Evolutionary conservation across 2,113 vertebrate species (phyloP), one percentile per base, ranked within the genome.

Genomic region (Asarcornis scutulata): DNA sequence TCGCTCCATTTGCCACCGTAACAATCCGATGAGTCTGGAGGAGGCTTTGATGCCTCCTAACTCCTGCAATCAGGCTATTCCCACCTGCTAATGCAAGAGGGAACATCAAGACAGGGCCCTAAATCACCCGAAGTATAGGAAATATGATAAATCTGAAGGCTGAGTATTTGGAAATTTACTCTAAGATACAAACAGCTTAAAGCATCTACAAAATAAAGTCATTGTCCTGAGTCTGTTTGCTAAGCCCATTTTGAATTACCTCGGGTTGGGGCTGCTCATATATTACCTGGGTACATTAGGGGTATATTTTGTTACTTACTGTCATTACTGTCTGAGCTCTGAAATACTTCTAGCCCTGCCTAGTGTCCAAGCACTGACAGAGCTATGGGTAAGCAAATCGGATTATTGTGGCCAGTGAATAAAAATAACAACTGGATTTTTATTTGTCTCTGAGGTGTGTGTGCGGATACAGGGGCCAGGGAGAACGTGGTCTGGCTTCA

Each of bases 211-310:
- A 93, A 93, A 88, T 26, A 83, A 93, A 38, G 74, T 75, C 75
- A 72, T 34, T 60, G 22, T 56, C 86, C 68, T 27, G 48, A 88
- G 80, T 55, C 88, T 11, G n/a, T 83, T 92, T 83, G 40, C 68
- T 91, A 92, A 95, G 93, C 63, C 66, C 26, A 20, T 59, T 91
- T 83, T 62, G 83, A 94, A 63, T 83, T 88, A 81, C 42, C 83
- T 71, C 86, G 77, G 52, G 27, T 2, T 82, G 76, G 77, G 73
- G 42, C 42, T 78, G 46, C 64, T 88, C 72, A 50, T 94, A 34
- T 81, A 75, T 92, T 95, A 93, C 62, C 76, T 74, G 36, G 72
- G 67, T 86, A 62, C 52, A 94, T 90, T 94, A 66, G 16, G 29
- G 62, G 79, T 63, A 69, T 90, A 81, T 71, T 91, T 93, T 60